Conservation (phyloP, 2,888 invertebrate genomes). For the Ecliptopera silaceata region DNA sequence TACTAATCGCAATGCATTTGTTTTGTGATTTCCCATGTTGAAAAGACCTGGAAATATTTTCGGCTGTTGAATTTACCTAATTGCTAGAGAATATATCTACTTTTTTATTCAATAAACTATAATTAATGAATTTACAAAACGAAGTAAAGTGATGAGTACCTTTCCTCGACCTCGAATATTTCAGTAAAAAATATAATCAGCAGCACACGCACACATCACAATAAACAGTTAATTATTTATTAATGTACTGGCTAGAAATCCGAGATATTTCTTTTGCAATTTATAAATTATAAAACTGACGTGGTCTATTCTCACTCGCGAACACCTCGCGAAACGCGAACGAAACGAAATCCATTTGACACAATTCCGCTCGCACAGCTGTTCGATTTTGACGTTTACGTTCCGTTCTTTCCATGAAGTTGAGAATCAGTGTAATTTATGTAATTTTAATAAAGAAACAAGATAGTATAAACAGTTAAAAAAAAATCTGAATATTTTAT, state of each 20-base stretch:
- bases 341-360: too few species aligned
- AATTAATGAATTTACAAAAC: too few species aligned
- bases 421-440: too few species aligned
- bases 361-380: constrained; percentile 39
- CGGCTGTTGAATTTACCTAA: constrained; percentile 25
- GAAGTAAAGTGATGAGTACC: constrained; percentile 22
- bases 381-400: constrained; percentile 24
- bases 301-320: constrained; percentile 61
- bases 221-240: too few species aligned
- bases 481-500: too few species aligned
- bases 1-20: constrained; percentile 33
- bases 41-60: constrained; percentile 48
- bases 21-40: constrained; percentile 47
- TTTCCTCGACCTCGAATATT: constrained; percentile 37
- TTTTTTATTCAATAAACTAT: constrained; percentile 41
- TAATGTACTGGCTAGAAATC: not conserved
- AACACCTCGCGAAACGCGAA: too few species aligned
- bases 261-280: constrained; percentile 10
- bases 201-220: too few species aligned
- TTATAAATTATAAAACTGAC: constrained; percentile 58
- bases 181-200: constrained; percentile 27
- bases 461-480: too few species aligned
- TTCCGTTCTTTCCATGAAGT: constrained; percentile 21
- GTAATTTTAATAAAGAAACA: too few species aligned
- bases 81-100: constrained; percentile 17